phyloP scores from a whole-genome alignment of 1,140 invertebrate genomes.

The Aplysia californica region DNA sequence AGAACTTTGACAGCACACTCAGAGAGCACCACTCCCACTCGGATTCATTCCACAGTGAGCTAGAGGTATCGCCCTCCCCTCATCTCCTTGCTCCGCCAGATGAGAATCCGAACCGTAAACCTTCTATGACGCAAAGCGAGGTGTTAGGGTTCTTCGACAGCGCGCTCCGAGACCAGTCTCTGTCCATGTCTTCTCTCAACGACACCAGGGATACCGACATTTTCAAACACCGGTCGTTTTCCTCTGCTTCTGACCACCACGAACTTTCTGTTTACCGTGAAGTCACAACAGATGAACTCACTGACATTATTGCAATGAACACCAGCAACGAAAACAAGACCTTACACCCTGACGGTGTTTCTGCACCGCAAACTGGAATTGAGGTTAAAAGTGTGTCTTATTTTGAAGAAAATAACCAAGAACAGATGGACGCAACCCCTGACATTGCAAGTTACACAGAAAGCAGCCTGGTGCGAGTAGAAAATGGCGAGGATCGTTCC shows the following conservation, averaged over 20 bases:
- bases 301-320: too few species aligned
- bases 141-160: slow-evolving; percentile 10
- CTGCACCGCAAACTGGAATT: too few species aligned
- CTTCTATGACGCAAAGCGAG: slow-evolving; percentile 3
- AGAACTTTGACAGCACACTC: too few species aligned
- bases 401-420: too few species aligned
- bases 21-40: not conserved
- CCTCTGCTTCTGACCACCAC: not conserved
- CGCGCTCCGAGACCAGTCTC: not conserved
- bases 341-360: not conserved
- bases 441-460: too few species aligned
- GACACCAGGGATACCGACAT: not conserved
- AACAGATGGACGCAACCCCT: too few species aligned
- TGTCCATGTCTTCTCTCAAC: slow-evolving; percentile 1
- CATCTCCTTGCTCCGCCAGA: not conserved
- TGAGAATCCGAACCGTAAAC: not conserved
- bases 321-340: not conserved
- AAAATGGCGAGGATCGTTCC: too few species aligned
- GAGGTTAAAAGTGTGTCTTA: too few species aligned
- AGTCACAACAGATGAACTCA: not conserved
- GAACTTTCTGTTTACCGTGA: not conserved
- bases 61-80: not conserved
- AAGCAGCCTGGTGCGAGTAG: too few species aligned
- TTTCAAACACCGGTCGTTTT: not conserved
- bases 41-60: not conserved